phyloP scores from a whole-genome alignment of 35 echinoderm and acorn worm genomes.

The Lytechinus variegatus region DNA sequence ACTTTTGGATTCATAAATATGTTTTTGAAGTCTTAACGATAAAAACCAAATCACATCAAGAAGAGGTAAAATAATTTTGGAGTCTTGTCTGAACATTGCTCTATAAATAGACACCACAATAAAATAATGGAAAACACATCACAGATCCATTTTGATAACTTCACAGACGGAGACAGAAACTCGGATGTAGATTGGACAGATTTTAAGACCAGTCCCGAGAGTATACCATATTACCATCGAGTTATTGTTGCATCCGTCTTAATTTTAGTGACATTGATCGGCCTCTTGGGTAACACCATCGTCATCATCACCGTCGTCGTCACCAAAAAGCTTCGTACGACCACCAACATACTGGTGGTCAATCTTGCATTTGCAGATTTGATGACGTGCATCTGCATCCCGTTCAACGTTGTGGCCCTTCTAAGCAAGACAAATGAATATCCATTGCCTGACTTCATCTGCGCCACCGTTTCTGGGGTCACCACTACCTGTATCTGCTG shows the following conservation, averaged over 20 bases:
- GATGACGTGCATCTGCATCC: conserved; percentile 39
- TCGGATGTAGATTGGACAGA: background rate
- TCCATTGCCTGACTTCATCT: background rate
- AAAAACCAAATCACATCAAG: too few species aligned
- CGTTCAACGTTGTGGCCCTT: conserved; percentile 39
- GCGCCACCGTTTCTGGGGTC: background rate
- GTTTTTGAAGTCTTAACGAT: too few species aligned
- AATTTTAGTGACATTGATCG: background rate
- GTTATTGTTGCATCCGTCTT: conserved; percentile 23
- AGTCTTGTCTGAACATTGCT: too few species aligned
- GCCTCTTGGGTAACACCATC: conserved; percentile 48
- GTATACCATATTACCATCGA: background rate
- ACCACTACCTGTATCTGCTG: background rate
- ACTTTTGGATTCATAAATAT: too few species aligned
- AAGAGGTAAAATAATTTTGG: too few species aligned
- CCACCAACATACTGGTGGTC: conserved; percentile 68
- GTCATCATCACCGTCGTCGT: conserved; percentile 56
- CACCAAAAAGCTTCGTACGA: conserved; percentile 67
- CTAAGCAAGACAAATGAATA: conserved; percentile 31
- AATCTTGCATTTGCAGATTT: conserved; percentile 71
- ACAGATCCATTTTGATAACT: background rate
- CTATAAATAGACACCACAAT: too few species aligned
- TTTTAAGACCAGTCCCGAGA: background rate
- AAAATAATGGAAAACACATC: background rate
- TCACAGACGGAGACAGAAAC: background rate